A percentile compares a stretch with the other conserved stretches of the same genome.
These are phyloP conservation scores for Thripadectes ignobilis DNA, from an alignment of 2,797 vertebrate species.

Conservation along the genomic window DNA sequence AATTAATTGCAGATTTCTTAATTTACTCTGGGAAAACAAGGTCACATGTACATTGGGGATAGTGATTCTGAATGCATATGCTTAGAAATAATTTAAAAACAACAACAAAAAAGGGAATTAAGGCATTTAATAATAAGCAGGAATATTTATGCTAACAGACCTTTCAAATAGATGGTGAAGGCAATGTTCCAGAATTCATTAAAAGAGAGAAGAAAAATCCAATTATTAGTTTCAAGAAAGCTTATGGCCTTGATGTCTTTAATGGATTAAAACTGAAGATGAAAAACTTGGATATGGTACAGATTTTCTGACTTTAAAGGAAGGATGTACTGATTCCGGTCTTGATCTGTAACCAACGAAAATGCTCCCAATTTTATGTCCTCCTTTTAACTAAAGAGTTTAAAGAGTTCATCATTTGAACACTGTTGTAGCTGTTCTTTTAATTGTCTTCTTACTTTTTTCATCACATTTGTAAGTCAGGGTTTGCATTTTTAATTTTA, in stretches of 20 bases:
- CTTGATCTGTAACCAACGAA: neutral
- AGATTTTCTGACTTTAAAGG: slow-evolving; percentile 8
- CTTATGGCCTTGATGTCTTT: neutral
- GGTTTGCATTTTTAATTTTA: neutral
- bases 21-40: neutral
- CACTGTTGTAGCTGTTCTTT: neutral
- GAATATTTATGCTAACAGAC: neutral
- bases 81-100: neutral
- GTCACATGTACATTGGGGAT: neutral
- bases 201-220: neutral
- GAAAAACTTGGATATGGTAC: neutral
- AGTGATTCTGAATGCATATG: neutral
- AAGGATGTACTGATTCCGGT: neutral
- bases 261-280: slow-evolving; percentile 8
- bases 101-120: neutral
- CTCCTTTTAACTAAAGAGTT: neutral
- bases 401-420: neutral
- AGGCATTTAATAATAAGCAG: neutral
- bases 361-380: neutral
- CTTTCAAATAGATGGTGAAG: neutral
- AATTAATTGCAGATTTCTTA: slow-evolving; percentile 29
- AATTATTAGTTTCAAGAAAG: neutral
- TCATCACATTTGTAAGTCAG: neutral
- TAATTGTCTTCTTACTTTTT: neutral
- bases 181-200: neutral